Evolutionary conservation across 2,888 invertebrate genomes (phyloP).

Genomic region (Xanthorhoe designata): DNA sequence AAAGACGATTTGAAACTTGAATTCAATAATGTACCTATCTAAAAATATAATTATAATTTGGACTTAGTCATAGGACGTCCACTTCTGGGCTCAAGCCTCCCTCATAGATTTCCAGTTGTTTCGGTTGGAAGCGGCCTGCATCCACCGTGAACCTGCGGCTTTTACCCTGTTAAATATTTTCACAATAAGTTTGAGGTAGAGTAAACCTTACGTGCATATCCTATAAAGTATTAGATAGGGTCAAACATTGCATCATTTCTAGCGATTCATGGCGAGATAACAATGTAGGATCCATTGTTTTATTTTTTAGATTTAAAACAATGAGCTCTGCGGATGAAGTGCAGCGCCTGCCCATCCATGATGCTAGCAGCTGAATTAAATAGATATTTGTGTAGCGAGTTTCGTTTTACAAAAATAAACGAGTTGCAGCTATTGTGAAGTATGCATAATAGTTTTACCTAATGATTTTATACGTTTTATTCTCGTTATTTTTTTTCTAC

Average conservation of each 20-base stretch:
- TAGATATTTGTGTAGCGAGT: constrained; percentile 26
- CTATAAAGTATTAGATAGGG: constrained; percentile 31
- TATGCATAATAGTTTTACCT: background rate
- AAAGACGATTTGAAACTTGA: too few relatives aligned
- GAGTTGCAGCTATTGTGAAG: background rate
- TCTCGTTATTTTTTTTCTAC: too few relatives aligned
- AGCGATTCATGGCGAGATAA: constrained; percentile 46
- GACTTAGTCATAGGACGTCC: too few relatives aligned
- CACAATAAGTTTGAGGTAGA: constrained; percentile 7
- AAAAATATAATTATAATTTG: too few relatives aligned
- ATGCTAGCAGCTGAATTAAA: constrained; percentile 35
- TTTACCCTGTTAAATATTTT: constrained; percentile 3
- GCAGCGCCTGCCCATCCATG: constrained; percentile 41
- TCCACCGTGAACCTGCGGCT: too few relatives aligned
- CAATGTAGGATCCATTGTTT: constrained; percentile 59
- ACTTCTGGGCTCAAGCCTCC: too few relatives aligned
- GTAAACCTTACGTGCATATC: constrained; percentile 14
- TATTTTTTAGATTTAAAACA: constrained; percentile 61
- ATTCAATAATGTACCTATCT: too few relatives aligned
- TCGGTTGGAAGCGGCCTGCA: too few relatives aligned
- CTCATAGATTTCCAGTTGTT: too few relatives aligned
- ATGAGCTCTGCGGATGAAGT: constrained; percentile 57
- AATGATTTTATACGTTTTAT: background rate
- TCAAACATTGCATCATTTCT: constrained; percentile 49
- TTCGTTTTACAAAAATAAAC: constrained; percentile 7